Base-by-base conservation (phyloP, 1,140 invertebrate genomes). In the Pygmarrhopalites habei region DNA sequence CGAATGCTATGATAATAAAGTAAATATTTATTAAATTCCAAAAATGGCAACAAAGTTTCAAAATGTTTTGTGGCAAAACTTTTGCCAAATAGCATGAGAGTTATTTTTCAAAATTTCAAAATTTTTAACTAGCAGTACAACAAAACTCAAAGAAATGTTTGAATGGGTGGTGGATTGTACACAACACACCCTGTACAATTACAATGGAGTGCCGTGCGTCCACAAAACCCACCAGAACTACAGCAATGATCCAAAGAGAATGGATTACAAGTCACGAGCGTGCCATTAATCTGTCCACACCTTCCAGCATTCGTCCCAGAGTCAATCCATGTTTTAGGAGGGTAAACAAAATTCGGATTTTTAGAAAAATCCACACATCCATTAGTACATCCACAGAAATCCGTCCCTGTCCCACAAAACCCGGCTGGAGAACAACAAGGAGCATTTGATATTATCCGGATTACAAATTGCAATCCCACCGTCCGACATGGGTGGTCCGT, bases 391-490 rank as follows among this genome's bases (percentile, higher is more conserved):
- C n/a, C n/a, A n/a, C n/a, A n/a, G n/a, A n/a, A n/a, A n/a, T 1
- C 58, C 44, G 3, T 60, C 43, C 47, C 58, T 47, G 3, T 60
- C 28, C 29, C 58, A 60, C 30, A 49, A 60, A n/a, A 29, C 29
- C 2, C 4, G 2, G 4, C 28, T 2, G 2, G 7, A 4, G 2
- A 44, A 44, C n/a, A 4, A 25, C 14, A 14, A 17, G 4, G 59
- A 60, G 23, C 59, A 60, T 49, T 60, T 60, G 7, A 3, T 25
- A 49, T 52, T 28, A 29, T 60, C 59, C 19, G 47, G 59, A 52
- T 60, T 60, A 39, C 59, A 60, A 52, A 60, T 60, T 1, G 59
- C 15, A 12, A 51, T 4, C 17, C 35, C 2, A 1, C 47, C 47
- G 41, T 60, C 30, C 5, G 19, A 2, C 14, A 41, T 10, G 1